phyloP scores from a whole-genome alignment of 2,888 invertebrate genomes.

The Yponomeuta cagnagella region DNA sequence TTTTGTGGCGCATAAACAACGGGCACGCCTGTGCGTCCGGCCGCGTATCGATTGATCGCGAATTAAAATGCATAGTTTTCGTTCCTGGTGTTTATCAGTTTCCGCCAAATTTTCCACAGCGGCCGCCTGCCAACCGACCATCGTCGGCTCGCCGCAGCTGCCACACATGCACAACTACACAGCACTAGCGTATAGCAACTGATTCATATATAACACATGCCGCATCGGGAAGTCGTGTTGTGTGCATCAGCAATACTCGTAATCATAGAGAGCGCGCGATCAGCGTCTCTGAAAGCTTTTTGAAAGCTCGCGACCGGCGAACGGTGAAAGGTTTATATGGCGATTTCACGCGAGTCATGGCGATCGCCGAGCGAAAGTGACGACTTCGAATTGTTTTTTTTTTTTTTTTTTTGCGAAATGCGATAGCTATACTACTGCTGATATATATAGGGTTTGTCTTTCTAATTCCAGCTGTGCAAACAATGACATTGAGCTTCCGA shows the following conservation, averaged over 20 bases:
- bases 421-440: background rate
- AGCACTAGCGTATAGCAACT: slow-evolving; percentile 19
- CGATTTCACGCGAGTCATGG: slow-evolving; percentile 52
- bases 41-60: slow-evolving; percentile 67
- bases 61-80: slow-evolving; percentile 69
- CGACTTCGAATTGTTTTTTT: slow-evolving; percentile 29
- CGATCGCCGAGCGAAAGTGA: slow-evolving; percentile 41
- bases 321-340: slow-evolving; percentile 62
- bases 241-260: slow-evolving; percentile 52
- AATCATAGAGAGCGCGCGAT: slow-evolving; percentile 56
- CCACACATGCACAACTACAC: slow-evolving; percentile 1
- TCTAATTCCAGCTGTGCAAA: background rate
- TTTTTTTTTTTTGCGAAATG: slow-evolving; percentile 18
- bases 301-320: slow-evolving; percentile 62
- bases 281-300: slow-evolving; percentile 66
- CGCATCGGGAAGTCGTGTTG: slow-evolving; percentile 38
- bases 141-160: slow-evolving; percentile 42
- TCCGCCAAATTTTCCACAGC: slow-evolving; percentile 64
- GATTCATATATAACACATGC: slow-evolving; percentile 24
- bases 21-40: slow-evolving; percentile 57
- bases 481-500: background rate
- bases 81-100: slow-evolving; percentile 58
- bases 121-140: slow-evolving; percentile 62
- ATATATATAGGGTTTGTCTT: background rate
- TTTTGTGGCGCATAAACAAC: slow-evolving; percentile 71